These are phyloP conservation scores for Ochlodes sylvanus DNA, from an alignment of 2,888 invertebrate genomes.

Conservation along the genomic window DNA sequence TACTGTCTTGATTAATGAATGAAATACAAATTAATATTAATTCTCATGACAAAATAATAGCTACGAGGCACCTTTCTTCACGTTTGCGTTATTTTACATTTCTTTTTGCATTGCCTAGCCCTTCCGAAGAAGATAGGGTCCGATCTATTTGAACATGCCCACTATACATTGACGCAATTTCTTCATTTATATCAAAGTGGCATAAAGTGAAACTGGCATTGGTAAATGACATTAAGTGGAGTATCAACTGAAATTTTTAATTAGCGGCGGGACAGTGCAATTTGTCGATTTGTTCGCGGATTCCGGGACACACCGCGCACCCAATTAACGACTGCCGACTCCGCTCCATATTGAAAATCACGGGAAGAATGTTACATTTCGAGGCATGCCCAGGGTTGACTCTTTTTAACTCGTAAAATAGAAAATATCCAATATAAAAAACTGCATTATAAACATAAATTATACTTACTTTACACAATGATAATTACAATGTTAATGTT, in stretches of 20 bases:
- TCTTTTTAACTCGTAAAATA: constrained; percentile 7
- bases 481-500: too few species aligned
- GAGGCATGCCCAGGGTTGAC: constrained; percentile 41
- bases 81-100: too few species aligned
- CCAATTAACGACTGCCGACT: constrained; percentile 23
- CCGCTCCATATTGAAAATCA: constrained; percentile 21
- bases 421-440: not conserved
- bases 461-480: too few species aligned
- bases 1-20: too few species aligned
- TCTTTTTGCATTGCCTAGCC: too few species aligned
- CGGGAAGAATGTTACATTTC: constrained; percentile 21
- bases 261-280: constrained; percentile 17
- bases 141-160: too few species aligned
- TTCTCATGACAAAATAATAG: too few species aligned
- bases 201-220: not conserved
- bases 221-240: constrained; percentile 6
- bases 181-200: not conserved
- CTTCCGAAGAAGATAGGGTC: too few species aligned
- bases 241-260: constrained; percentile 21
- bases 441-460: too few species aligned
- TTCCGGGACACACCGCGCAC: constrained; percentile 19
- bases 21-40: too few species aligned
- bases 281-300: constrained; percentile 24
- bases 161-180: not conserved
- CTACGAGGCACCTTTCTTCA: too few species aligned